A percentile compares a stretch with the other conserved stretches of the same genome.
These are phyloP conservation scores for Enteromius afrohamiltoni DNA, from an alignment of 2,797 vertebrate species.

Conservation along the genomic window DNA sequence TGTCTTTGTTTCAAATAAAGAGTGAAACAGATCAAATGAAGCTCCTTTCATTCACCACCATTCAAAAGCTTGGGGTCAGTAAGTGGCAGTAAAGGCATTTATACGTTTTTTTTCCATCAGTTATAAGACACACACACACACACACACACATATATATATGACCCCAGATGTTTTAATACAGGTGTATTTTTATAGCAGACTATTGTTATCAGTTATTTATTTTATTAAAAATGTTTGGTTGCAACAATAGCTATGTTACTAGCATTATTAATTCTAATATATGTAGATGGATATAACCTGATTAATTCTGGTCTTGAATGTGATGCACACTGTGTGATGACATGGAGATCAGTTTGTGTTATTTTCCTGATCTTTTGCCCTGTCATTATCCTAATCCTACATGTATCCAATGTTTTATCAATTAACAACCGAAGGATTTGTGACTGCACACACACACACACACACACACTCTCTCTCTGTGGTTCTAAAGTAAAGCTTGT, in stretches of 20 bases:
- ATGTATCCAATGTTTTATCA: not conserved
- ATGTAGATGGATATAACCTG: too few species aligned
- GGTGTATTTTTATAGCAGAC: not conserved
- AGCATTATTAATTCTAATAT: not conserved
- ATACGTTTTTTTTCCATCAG: not conserved
- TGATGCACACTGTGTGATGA: not conserved
- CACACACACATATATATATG: too few species aligned
- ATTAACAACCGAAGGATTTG: not conserved
- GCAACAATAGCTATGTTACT: not conserved
- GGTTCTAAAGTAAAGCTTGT: conserved; percentile 37
- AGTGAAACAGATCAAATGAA: not conserved
- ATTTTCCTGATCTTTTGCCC: not conserved
- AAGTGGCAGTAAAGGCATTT: not conserved
- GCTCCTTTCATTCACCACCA: not conserved
- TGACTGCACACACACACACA: not conserved
- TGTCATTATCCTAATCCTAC: not conserved
- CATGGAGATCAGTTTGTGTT: not conserved
- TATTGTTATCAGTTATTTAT: not conserved
- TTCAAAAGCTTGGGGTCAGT: not conserved
- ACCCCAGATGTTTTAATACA: not conserved
- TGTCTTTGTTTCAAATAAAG: not conserved
- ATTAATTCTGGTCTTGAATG: not conserved
- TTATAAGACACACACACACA: too few species aligned
- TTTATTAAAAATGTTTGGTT: not conserved
- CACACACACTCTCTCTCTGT: not conserved